Evolutionary conservation across 2,113 vertebrate species (phyloP).

Genomic region (Meleagris gallopavo): DNA sequence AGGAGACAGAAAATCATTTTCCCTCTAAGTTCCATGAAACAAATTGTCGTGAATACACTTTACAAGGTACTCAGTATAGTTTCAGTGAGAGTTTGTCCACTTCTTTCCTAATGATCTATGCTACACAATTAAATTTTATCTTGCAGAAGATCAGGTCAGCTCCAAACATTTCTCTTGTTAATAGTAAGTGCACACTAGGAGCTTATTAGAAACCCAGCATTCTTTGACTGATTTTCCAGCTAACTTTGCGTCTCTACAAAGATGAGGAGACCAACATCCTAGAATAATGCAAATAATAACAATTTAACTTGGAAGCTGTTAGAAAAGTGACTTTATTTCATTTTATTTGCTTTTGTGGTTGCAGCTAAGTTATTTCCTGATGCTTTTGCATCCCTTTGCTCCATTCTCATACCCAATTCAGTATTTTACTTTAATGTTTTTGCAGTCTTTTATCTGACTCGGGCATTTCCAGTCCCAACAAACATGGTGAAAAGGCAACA

Average conservation of each 20-base stretch:
- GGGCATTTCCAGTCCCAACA: background rate
- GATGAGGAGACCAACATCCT: accelerated
- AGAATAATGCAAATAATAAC: background rate
- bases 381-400: background rate
- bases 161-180: conserved; percentile 5
- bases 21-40: background rate
- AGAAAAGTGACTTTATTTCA: background rate
- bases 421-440: background rate
- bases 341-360: background rate
- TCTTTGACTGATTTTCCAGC: background rate
- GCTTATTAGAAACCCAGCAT: background rate
- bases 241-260: background rate
- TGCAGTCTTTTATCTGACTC: background rate
- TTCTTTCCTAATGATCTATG: background rate
- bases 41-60: background rate
- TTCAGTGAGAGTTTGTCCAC: background rate
- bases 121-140: background rate
- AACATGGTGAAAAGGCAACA: background rate
- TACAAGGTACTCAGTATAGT: background rate
- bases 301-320: background rate
- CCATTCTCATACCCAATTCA: background rate
- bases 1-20: conserved; percentile 7
- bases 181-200: background rate
- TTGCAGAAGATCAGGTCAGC: background rate
- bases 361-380: background rate